phyloP scores from a whole-genome alignment of 2,113 vertebrate genomes.

The Coregonus clupeaformis region DNA sequence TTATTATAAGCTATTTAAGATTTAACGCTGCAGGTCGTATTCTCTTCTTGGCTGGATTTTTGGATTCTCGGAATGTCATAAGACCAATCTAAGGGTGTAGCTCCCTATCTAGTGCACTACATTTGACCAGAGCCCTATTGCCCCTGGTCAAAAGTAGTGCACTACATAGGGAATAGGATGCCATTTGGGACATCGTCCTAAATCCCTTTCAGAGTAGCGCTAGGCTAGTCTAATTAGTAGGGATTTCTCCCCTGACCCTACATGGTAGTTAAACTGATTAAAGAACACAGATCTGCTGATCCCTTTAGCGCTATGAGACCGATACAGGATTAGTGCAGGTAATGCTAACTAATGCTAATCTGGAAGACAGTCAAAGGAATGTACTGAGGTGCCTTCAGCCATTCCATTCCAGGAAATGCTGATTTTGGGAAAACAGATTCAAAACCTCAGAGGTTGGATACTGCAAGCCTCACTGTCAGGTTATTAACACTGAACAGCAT shows the following conservation, averaged over 20 bases:
- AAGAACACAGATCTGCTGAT: conserved; percentile 25
- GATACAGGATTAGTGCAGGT: neutral
- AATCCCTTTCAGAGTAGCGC: conserved; percentile 1
- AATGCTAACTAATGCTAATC: neutral
- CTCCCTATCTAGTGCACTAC: no score
- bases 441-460: no score
- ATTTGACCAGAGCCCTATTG: no score
- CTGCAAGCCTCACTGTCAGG: no score
- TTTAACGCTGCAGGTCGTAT: conserved; percentile 52
- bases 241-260: conserved; percentile 14
- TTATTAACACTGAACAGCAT: no score
- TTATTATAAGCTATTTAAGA: conserved; percentile 49
- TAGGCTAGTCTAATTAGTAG: conserved; percentile 26
- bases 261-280: conserved; percentile 45
- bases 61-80: neutral
- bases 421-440: neutral
- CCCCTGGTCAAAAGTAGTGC: no score
- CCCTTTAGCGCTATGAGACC: conserved; percentile 5
- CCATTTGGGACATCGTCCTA: neutral
- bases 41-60: conserved; percentile 48
- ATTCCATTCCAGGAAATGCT: neutral
- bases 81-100: no score
- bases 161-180: no score
- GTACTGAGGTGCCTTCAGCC: neutral
- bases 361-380: neutral